A percentile compares a stretch with the other conserved stretches of the same genome.
These are phyloP conservation scores for Phthorimaea operculella DNA, from an alignment of 1,140 invertebrate species.

Conservation along the genomic window DNA sequence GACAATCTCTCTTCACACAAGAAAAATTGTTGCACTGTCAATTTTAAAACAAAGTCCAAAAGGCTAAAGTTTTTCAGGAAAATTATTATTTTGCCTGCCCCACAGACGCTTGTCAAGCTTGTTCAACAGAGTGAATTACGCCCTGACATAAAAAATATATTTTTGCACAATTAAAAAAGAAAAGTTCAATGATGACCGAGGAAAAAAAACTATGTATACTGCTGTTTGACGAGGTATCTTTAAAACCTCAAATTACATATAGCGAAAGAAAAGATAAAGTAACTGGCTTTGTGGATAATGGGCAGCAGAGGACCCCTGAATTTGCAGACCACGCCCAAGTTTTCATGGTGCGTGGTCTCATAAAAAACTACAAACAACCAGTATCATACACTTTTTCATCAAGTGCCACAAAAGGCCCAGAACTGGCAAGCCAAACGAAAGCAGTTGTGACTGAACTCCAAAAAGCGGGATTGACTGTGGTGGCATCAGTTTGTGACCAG, in stretches of 20 bases:
- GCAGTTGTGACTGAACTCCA: constrained; percentile 20
- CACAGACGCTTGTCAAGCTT: constrained; percentile 12
- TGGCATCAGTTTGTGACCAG: constrained; percentile 34
- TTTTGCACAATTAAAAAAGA: constrained; percentile 12
- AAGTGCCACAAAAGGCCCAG: constrained; percentile 18
- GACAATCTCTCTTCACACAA: neutral
- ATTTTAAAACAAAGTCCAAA: constrained; percentile 14
- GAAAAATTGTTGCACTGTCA: constrained; percentile 14
- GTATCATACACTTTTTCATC: constrained; percentile 20
- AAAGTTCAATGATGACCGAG: constrained; percentile 8
- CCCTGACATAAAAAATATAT: constrained; percentile 18
- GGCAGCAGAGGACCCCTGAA: constrained; percentile 10
- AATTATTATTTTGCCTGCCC: constrained; percentile 14
- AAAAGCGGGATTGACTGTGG: constrained; percentile 23
- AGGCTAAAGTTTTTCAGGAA: constrained; percentile 15
- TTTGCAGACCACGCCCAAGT: constrained; percentile 35
- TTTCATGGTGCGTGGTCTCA: constrained; percentile 13
- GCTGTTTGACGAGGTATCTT: constrained; percentile 24
- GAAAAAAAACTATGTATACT: constrained; percentile 11
- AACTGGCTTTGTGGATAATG: constrained; percentile 26
- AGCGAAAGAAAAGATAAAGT: constrained; percentile 28
- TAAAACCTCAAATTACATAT: constrained; percentile 22
- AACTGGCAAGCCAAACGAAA: constrained; percentile 19
- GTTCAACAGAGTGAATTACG: constrained; percentile 10
- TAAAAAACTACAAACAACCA: constrained; percentile 30